phyloP scores from a whole-genome alignment of 2,113 vertebrate species.

The Pedionomus torquatus region DNA sequence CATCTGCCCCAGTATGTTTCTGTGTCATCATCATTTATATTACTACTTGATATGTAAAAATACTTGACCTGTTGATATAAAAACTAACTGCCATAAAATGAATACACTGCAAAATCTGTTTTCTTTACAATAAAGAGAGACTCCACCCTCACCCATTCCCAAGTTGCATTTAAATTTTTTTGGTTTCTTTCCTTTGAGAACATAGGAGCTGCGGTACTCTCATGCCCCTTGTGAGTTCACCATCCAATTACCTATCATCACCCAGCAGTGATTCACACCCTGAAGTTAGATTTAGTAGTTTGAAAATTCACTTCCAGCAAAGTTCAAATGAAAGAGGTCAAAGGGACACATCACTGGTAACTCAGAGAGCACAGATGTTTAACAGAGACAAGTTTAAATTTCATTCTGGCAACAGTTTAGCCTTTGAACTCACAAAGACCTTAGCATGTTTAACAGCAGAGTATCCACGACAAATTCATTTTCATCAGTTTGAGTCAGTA shows the following conservation, averaged over 20 bases:
- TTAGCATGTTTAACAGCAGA: not conserved
- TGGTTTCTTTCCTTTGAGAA: conserved; percentile 74
- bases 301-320: conserved; percentile 62
- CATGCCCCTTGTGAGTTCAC: conserved; percentile 65
- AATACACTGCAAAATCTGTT: conserved; percentile 4
- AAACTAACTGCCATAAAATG: conserved; percentile 5
- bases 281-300: conserved; percentile 69
- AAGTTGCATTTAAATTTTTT: conserved; percentile 23
- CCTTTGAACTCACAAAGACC: not conserved
- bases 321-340: conserved; percentile 76
- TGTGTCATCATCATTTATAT: not conserved
- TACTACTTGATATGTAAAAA: not conserved
- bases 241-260: conserved; percentile 76
- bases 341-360: conserved; percentile 60
- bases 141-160: not conserved
- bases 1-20: not conserved
- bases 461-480: not conserved
- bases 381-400: conserved; percentile 61
- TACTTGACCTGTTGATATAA: not conserved
- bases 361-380: conserved; percentile 75
- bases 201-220: conserved; percentile 47
- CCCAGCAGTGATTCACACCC: conserved; percentile 74
- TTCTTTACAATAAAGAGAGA: not conserved
- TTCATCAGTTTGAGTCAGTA: not conserved
- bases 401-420: conserved; percentile 25